A percentile compares a stretch with the other conserved stretches of the same genome.
phyloP scores from a whole-genome alignment of 2,888 invertebrate species.

The Arrhopalites spinosus region DNA sequence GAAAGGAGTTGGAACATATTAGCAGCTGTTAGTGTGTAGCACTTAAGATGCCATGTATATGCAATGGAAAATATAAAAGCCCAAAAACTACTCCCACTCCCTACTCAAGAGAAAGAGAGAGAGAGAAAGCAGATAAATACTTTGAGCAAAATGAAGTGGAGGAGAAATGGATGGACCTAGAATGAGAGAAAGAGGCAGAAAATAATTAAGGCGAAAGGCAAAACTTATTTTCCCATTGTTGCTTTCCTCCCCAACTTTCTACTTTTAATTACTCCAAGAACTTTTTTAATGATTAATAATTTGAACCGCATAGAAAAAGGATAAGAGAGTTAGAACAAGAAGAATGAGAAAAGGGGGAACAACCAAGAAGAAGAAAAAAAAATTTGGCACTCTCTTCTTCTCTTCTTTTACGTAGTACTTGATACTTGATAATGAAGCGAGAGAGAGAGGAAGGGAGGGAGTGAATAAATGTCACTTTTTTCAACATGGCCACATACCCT shows the following conservation, averaged over 20 bases:
- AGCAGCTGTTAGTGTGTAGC: background rate
- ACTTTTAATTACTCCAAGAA: conserved; percentile 46
- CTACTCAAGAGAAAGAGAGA: too few relatives aligned
- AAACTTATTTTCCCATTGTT: conserved; percentile 39
- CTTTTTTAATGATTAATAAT: conserved; percentile 49
- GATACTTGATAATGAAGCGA: conserved; percentile 10
- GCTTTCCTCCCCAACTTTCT: conserved; percentile 35
- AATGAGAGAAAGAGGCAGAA: conserved; percentile 25
- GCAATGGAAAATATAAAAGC: conserved; percentile 10
- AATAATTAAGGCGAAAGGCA: conserved; percentile 40
- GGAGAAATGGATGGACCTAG: conserved; percentile 6
- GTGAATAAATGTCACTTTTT: conserved; percentile 39
- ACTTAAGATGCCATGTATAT: background rate
- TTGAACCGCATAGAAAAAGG: conserved; percentile 29
- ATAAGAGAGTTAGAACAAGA: conserved; percentile 6
- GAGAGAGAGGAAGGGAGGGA: conserved; percentile 12
- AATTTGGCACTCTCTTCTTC: conserved; percentile 5
- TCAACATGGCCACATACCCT: background rate
- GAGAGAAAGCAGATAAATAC: conserved; percentile 13
- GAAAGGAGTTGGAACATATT: background rate
- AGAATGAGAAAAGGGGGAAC: conserved; percentile 8
- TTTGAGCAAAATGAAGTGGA: conserved; percentile 22
- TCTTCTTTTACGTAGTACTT: too few relatives aligned
- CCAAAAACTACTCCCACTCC: too few relatives aligned
- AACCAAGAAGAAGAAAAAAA: conserved; percentile 9